Percentiles rank a stretch among this genome's conserved stretches.
Conservation (phyloP, 30 jellyfish, hydroid and myxozoan species). For the Mastigias papua region DNA sequence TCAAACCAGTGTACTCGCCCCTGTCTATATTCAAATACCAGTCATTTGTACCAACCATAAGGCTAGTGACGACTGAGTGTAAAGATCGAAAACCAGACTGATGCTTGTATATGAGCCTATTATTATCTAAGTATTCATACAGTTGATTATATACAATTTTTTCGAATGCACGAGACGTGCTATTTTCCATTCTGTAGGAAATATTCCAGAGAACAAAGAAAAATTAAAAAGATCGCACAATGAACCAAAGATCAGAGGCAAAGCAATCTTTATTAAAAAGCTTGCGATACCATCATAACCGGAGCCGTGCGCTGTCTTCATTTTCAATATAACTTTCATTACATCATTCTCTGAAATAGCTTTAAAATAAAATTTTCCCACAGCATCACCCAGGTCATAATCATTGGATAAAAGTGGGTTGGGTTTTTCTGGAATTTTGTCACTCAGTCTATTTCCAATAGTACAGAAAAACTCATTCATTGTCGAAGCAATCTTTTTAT, state of each 20-base stretch:
- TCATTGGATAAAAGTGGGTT: conserved; percentile 40
- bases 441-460: conserved; percentile 36
- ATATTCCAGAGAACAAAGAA: conserved; percentile 27
- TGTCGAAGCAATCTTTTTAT: not conserved
- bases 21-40: no score
- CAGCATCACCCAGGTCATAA: not conserved
- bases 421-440: conserved; percentile 28
- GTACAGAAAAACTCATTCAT: conserved; percentile 50
- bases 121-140: no score
- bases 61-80: no score
- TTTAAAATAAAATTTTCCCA: not conserved
- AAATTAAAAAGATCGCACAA: conserved; percentile 29
- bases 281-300: conserved; percentile 55
- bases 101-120: no score
- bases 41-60: no score
- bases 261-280: conserved; percentile 36
- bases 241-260: conserved; percentile 40
- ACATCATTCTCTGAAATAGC: not conserved
- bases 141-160: no score
- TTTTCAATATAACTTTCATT: conserved; percentile 8
- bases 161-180: no score
- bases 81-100: no score
- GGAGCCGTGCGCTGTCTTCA: conserved; percentile 44
- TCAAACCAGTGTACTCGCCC: no score
- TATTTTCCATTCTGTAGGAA: conserved; percentile 38